Base-by-base conservation (phyloP, 2,797 vertebrate species). In the Esox lucius region DNA sequence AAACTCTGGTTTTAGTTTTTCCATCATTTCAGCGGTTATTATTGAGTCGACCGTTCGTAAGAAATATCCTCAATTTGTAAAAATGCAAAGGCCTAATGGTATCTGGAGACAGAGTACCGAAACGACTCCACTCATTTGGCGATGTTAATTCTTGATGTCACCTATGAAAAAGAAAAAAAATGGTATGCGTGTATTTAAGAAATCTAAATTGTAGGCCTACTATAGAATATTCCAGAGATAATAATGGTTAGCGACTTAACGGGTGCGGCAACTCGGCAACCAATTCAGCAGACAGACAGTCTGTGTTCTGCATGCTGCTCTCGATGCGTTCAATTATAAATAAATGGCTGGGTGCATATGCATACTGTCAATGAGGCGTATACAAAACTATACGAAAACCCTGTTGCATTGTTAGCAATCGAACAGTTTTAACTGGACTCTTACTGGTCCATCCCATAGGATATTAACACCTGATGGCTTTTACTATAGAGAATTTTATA, bases 21-120 rank as follows among this genome's bases (percentile, higher is more conserved):
- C 70, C 70, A 72, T 62, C 70, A 72, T 72, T 26, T 42, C 33
- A 26, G 42, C 68, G 48, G 39, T 28, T 51, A 31, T 70, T 70
- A 31, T 31, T 31, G 28, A 66, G 26, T 64, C 26, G 26, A 28
- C 24, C 26, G 26, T 64, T 24, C 61, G 61, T 64, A 35, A 33
- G 12, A 66, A 19, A 66, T 66, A 16, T 31, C 42, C 17, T 66
- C 16, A 66, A 33, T 28, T 65, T 31, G 46, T 51, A 11, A 51
- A 51, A 53, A 33, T 26, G 42, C 68, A 48, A 48, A 26, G n/a
- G 39, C 42, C 26, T 49, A 70, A 53, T 33, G 28, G 31, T 8
- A 46, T 26, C 9, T 5, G 22, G 51, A 26, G 48, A 51, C 61
- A 26, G 13, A 16, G 15, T 64, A 66, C 31, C 64, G 26, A 19